Evolutionary conservation across 2,888 invertebrate genomes (phyloP), one percentile per base, ranked within the genome.

Genomic region (Incurvaria masculella): DNA sequence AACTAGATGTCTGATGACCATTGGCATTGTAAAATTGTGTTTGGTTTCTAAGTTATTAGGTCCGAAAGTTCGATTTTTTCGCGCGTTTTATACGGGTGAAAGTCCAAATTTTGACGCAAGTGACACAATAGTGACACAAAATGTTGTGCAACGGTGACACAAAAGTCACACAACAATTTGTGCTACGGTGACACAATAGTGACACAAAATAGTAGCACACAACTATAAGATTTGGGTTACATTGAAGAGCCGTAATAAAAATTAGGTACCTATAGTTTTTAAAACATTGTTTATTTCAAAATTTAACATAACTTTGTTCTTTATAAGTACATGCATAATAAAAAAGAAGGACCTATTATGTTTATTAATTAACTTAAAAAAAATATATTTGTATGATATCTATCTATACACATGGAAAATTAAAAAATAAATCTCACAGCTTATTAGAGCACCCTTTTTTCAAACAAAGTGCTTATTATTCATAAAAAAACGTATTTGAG

Each of bases 131-230:
- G 42, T 42, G 42, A 42, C 42, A 42, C 42, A 42, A 42, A 42
- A 42, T 42, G 42, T 42, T 42, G 42, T 42, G 42, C 42, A 21
- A 23, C 42, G 23, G 42, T 42, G 42, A 42, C 21, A 42, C 42
- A 42, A 42, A 42, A 42, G 42, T 42, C 23, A 23, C 42, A 42
- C 42, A 42, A 42, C 42, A 42, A 42, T 42, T 42, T 42, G 42
- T 42, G 26, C 44, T 44, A 44, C 44, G 26, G 44, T 44, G 26
- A 44, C 44, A 44, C 23, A 27, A 44, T 44, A 44, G 44, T 44
- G 44, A 26, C 26, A 44, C 44, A 44, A 44, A 44, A 44, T 44
- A 17, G 44, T 44, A 44, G 44, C 18, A 44, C 26, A 44, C 26
- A 44, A 26, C 44, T 21, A 43, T 43, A 23, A 43, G 21, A 21